Evolutionary conservation across 2,888 invertebrate species (phyloP).

Genomic region (Lordiphosa andalusiaca): DNA sequence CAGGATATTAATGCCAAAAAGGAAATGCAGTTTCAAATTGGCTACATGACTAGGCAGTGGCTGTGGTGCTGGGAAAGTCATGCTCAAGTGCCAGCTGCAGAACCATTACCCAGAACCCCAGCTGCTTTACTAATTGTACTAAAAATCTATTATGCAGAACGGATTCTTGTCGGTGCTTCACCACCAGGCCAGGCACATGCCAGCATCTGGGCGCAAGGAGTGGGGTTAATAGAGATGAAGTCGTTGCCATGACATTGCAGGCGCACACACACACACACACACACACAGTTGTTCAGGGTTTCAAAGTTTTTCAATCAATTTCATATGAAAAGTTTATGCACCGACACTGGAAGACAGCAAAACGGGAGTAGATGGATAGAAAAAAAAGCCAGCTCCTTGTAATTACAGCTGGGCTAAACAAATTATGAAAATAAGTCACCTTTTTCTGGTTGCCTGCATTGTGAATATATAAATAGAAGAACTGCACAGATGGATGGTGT

Average conservation of each 20-base stretch:
- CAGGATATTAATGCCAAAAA: no score
- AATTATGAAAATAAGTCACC: no score
- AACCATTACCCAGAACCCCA: neutral
- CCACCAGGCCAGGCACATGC: neutral
- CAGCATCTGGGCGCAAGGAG: slow-evolving; percentile 3
- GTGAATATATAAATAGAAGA: no score
- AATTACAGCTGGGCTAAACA: no score
- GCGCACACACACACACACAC: neutral
- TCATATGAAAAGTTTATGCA: slow-evolving; percentile 60
- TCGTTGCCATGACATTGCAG: slow-evolving; percentile 27
- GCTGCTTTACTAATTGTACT: slow-evolving; percentile 45
- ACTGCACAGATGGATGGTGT: no score
- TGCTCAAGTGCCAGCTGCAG: no score
- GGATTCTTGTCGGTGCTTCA: neutral
- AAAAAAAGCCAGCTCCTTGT: no score
- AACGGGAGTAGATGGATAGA: no score
- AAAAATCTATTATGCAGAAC: slow-evolving; percentile 53
- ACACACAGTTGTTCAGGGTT: slow-evolving; percentile 2
- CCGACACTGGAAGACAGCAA: neutral
- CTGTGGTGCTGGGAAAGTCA: no score
- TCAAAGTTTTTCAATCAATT: slow-evolving; percentile 72
- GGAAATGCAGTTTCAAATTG: no score
- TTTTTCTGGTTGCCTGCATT: no score
- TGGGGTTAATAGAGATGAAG: slow-evolving; percentile 2
- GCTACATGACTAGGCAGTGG: no score